Conservation (phyloP, 2,797 vertebrate genomes). For the Scolopax rusticola region DNA sequence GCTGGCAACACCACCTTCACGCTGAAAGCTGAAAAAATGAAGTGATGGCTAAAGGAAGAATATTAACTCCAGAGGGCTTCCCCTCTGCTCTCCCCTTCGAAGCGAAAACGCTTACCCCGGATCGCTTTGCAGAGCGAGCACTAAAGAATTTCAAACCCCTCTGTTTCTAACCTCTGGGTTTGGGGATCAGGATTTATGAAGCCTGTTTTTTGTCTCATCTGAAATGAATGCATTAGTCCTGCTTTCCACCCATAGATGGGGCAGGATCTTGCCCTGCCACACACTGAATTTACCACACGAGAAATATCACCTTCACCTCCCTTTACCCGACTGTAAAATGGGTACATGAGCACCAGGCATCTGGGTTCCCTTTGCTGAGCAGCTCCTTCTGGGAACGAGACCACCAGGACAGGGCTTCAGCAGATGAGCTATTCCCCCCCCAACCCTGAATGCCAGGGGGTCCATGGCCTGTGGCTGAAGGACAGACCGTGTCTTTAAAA, state of each 20-base stretch:
- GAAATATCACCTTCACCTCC: neutral
- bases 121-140: neutral
- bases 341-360: neutral
- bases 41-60: constrained; percentile 37
- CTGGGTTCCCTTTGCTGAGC: neutral
- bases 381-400: neutral
- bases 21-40: constrained; percentile 72
- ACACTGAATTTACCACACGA: neutral
- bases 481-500: neutral
- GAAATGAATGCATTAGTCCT: neutral
- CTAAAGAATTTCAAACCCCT: neutral
- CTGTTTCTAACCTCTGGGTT: neutral
- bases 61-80: constrained; percentile 28
- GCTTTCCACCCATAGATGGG: neutral
- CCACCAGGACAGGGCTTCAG: neutral
- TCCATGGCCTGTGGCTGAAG: neutral
- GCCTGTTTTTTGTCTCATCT: constrained; percentile 12
- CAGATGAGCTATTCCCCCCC: neutral
- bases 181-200: neutral
- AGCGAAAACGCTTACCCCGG: constrained; percentile 4
- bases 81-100: neutral
- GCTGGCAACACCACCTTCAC: constrained; percentile 27
- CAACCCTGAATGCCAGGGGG: neutral
- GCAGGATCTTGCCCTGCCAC: neutral
- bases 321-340: neutral